A percentile compares a stretch with the other conserved stretches of the same genome.
These are phyloP conservation scores for Tachuris rubrigastra DNA, from an alignment of 2,113 vertebrate genomes.

Conservation along the genomic window DNA sequence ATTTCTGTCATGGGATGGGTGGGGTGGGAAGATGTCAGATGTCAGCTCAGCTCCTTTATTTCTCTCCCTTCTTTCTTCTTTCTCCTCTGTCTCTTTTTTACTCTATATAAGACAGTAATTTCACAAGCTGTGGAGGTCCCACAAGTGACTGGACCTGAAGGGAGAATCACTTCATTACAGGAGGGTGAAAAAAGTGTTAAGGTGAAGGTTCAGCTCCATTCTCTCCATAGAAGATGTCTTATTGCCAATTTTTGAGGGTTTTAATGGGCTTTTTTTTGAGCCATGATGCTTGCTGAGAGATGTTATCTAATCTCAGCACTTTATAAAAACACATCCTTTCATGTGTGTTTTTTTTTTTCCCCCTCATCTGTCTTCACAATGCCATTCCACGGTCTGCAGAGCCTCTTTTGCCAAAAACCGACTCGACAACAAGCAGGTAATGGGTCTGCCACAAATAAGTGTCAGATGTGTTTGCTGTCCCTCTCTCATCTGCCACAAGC, in stretches of 20 bases:
- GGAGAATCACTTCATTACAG: neutral
- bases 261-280: neutral
- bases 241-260: neutral
- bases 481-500: accelerated
- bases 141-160: neutral
- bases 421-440: neutral
- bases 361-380: neutral
- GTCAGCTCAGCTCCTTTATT: neutral
- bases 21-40: neutral
- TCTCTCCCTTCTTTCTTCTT: neutral
- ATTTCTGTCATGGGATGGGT: neutral
- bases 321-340: neutral
- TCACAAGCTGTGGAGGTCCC: neutral
- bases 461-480: too few species aligned
- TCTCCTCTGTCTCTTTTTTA: neutral
- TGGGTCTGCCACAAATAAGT: too few species aligned
- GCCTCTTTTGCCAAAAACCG: neutral
- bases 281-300: neutral
- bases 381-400: accelerated
- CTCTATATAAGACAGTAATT: neutral
- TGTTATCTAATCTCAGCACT: neutral
- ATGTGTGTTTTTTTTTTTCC: neutral
- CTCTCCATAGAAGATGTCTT: neutral
- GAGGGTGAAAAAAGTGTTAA: neutral
- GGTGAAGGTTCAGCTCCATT: neutral